phyloP scores from a whole-genome alignment of 2,888 invertebrate species.

The Microplitis manilae region DNA sequence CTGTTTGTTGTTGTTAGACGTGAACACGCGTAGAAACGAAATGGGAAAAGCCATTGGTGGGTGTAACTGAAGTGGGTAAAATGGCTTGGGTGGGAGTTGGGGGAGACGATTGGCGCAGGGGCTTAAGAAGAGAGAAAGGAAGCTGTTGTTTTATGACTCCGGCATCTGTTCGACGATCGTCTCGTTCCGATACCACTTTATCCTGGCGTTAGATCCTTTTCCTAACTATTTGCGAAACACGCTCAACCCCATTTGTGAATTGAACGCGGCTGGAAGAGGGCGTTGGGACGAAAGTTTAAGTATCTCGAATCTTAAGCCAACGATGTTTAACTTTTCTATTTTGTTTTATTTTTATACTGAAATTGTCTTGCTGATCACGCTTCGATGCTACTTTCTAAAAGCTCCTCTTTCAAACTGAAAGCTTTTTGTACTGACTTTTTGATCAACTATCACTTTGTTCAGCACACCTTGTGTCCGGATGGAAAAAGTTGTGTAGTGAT shows the following conservation, averaged over 20 bases:
- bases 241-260: not conserved
- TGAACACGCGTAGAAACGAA: conserved; percentile 12
- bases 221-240: conserved; percentile 40
- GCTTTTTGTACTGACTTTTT: not conserved
- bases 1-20: conserved; percentile 17
- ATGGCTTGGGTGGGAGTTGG: conserved; percentile 20
- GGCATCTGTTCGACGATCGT: conserved; percentile 72
- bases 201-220: conserved; percentile 70
- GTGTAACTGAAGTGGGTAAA: conserved; percentile 35
- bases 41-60: conserved; percentile 42
- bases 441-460: too few species aligned
- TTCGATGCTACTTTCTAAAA: not conserved
- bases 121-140: conserved; percentile 54
- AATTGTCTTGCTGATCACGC: not conserved
- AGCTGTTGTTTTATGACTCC: conserved; percentile 71
- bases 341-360: not conserved
- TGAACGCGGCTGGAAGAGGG: not conserved
- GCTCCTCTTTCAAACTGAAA: not conserved
- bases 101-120: conserved; percentile 4
- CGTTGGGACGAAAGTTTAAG: not conserved
- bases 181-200: conserved; percentile 73
- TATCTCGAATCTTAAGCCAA: not conserved
- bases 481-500: too few species aligned
- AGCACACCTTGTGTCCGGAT: too few species aligned
- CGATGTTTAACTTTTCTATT: not conserved